Conservation (phyloP, 2,113 vertebrate genomes). For the Macquaria australasica region DNA sequence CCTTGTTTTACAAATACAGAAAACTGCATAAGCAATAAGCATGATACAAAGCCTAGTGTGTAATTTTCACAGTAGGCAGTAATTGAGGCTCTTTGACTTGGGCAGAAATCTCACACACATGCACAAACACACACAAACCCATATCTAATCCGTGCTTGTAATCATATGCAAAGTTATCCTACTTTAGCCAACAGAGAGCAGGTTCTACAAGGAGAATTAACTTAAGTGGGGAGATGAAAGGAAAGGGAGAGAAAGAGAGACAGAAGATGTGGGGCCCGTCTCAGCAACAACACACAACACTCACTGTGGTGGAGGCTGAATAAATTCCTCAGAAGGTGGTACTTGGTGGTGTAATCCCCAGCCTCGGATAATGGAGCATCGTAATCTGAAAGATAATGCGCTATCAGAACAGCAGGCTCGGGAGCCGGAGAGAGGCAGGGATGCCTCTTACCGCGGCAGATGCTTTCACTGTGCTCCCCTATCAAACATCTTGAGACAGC, state of each 20-base stretch:
- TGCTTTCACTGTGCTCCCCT: slow-evolving; percentile 61
- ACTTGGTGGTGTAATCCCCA: slow-evolving; percentile 93
- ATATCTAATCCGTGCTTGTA: slow-evolving; percentile 50
- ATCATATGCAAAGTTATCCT: slow-evolving; percentile 66
- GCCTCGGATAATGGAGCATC: slow-evolving; percentile 93
- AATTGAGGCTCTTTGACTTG: slow-evolving; percentile 40
- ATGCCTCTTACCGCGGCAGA: slow-evolving; percentile 55
- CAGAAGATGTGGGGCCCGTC: slow-evolving; percentile 32
- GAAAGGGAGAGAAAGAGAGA: slow-evolving; percentile 35
- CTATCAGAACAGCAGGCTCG: slow-evolving; percentile 75
- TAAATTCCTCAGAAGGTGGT: slow-evolving; percentile 87
- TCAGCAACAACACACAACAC: slow-evolving; percentile 27
- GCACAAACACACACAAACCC: slow-evolving; percentile 14
- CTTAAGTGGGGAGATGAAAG: slow-evolving; percentile 59
- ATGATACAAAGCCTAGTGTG: slow-evolving; percentile 26
- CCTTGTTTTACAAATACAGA: slow-evolving; percentile 51
- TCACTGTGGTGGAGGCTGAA: slow-evolving; percentile 88
- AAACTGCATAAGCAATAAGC: slow-evolving; percentile 28
- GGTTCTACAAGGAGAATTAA: slow-evolving; percentile 67
- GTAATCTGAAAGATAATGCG: slow-evolving; percentile 89
- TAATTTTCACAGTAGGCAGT: slow-evolving; percentile 39
- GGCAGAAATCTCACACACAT: slow-evolving; percentile 30
- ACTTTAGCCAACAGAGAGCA: slow-evolving; percentile 57
- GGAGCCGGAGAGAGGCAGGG: slow-evolving; percentile 55
- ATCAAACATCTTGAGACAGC: slow-evolving; percentile 74